phyloP scores from a whole-genome alignment of 1,140 invertebrate genomes.

The Procambarus clarkii region DNA sequence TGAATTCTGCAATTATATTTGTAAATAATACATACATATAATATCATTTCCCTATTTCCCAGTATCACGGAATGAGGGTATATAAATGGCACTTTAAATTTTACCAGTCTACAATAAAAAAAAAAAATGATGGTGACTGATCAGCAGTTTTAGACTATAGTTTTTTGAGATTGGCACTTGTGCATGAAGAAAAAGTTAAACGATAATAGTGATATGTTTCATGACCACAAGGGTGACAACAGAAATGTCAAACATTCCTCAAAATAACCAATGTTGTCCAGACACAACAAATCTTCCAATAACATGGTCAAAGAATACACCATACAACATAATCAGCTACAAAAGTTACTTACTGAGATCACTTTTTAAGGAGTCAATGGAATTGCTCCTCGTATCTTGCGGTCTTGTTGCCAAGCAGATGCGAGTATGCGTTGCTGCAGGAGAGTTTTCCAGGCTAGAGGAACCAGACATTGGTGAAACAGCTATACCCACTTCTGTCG shows the following conservation, averaged over 20 bases:
- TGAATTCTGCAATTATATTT: not conserved
- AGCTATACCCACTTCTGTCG: slow-evolving; percentile 29
- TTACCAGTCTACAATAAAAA: not conserved
- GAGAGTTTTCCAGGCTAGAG: slow-evolving; percentile 61
- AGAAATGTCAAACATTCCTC: not conserved
- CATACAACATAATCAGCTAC: not conserved
- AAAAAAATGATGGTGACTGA: not conserved
- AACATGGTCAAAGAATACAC: slow-evolving; percentile 10
- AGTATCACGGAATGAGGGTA: no score
- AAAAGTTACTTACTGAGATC: slow-evolving; percentile 70
- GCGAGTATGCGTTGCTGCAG: slow-evolving; percentile 51
- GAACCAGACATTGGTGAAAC: slow-evolving; percentile 59
- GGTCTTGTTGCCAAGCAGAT: slow-evolving; percentile 58
- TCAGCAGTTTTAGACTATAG: not conserved
- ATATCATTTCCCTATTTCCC: no score
- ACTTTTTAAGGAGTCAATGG: slow-evolving; percentile 72
- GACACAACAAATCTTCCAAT: not conserved
- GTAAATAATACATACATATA: not conserved
- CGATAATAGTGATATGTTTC: not conserved
- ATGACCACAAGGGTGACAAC: not conserved
- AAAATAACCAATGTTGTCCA: not conserved
- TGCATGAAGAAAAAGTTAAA: not conserved
- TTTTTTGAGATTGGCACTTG: not conserved
- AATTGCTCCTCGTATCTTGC: slow-evolving; percentile 68
- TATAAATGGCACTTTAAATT: no score